Percentiles rank a stretch among this genome's conserved stretches.
phyloP scores from a whole-genome alignment of 2,113 vertebrate species.

The Limnothrissa miodon region DNA sequence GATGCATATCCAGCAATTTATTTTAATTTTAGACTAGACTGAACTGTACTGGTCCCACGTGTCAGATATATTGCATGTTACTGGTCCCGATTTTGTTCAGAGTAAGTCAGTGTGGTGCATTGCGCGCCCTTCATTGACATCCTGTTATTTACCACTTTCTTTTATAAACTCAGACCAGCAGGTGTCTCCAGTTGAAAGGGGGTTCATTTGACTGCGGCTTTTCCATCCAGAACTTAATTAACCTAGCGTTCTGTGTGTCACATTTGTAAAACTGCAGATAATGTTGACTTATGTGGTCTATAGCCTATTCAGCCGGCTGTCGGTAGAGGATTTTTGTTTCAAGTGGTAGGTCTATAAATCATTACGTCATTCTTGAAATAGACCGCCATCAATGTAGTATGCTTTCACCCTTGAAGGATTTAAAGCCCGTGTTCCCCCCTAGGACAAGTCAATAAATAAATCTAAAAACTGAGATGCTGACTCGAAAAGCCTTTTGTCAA shows the following conservation, averaged over 20 bases:
- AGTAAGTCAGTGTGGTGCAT: background rate
- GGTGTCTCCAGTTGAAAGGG: background rate
- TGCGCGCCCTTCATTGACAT: background rate
- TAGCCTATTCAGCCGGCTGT: background rate
- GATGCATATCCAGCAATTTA: too few relatives aligned
- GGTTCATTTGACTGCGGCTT: background rate
- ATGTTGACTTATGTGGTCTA: background rate
- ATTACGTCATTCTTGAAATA: slow-evolving; percentile 10
- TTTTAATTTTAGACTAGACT: too few relatives aligned
- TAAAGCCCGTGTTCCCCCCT: background rate
- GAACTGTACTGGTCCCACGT: too few relatives aligned
- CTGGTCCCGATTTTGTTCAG: background rate
- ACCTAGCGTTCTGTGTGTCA: background rate
- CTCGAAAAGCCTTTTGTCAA: background rate
- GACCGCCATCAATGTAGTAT: background rate
- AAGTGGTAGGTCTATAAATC: background rate
- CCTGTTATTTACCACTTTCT: background rate
- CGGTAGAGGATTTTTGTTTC: background rate
- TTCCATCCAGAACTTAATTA: background rate
- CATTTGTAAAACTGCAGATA: background rate
- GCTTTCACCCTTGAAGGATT: background rate
- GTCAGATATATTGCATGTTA: too few relatives aligned
- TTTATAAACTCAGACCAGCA: slow-evolving; percentile 10
- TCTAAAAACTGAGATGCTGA: background rate
- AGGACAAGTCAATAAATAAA: background rate